phyloP scores from a whole-genome alignment of 2,888 invertebrate species.

The Plutella xylostella region DNA sequence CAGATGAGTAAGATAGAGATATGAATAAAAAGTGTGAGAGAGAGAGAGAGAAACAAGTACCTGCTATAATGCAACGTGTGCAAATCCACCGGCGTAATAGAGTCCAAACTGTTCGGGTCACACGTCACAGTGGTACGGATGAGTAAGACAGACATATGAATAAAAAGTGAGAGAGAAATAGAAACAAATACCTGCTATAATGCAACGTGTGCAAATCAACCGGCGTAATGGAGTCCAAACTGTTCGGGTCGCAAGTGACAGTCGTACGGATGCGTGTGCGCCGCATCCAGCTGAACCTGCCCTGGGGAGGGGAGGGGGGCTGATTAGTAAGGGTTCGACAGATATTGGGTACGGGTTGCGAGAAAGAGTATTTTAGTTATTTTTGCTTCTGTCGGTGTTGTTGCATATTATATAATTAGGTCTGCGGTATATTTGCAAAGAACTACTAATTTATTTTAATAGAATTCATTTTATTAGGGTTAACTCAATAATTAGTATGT shows the following conservation, averaged over 20 bases:
- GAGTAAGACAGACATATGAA: not conserved
- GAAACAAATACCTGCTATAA: slow-evolving; percentile 46
- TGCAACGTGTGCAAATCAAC: slow-evolving; percentile 80
- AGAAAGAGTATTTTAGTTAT: too few relatives aligned
- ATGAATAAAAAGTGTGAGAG: not conserved
- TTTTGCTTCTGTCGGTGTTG: too few relatives aligned
- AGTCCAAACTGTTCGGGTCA: slow-evolving; percentile 54
- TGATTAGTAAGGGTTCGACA: too few relatives aligned
- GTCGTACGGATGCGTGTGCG: slow-evolving; percentile 92
- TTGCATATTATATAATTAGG: too few relatives aligned
- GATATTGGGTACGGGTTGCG: too few relatives aligned
- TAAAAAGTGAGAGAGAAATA: not conserved
- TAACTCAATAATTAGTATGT: too few relatives aligned
- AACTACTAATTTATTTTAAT: too few relatives aligned
- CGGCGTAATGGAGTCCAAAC: slow-evolving; percentile 69
- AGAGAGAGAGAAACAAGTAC: slow-evolving; percentile 22
- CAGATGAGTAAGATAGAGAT: not conserved
- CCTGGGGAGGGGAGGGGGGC: too few relatives aligned
- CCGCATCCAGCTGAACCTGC: slow-evolving; percentile 87
- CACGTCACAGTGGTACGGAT: slow-evolving; percentile 89
- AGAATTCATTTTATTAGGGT: too few relatives aligned
- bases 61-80: slow-evolving; percentile 75
- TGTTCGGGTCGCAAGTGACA: slow-evolving; percentile 73
- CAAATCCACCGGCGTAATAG: slow-evolving; percentile 76
- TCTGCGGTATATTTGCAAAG: too few relatives aligned